Percentiles rank a stretch among this genome's conserved stretches.
Conservation (phyloP, 2,113 vertebrate genomes). For the Hypocryptadius cinnamomeus region DNA sequence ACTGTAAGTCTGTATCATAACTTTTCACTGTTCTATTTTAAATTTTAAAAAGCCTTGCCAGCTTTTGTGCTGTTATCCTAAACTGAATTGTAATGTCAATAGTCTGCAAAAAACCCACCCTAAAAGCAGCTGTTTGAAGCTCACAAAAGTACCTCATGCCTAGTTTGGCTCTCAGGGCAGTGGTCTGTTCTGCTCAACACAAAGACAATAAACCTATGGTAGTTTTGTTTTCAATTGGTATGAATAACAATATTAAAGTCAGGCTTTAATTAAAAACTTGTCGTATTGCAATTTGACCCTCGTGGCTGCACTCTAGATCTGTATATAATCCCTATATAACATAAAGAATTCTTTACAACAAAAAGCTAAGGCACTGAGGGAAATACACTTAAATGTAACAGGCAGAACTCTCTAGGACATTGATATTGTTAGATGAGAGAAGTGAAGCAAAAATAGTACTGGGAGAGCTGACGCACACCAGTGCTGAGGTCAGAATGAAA, state of each 20-base stretch:
- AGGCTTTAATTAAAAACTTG: not conserved
- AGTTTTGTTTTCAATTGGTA: not conserved
- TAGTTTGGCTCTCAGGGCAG: not conserved
- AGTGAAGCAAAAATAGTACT: constrained; percentile 49
- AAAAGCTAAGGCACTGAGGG: not conserved
- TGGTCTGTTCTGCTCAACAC: not conserved
- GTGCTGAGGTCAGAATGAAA: constrained; percentile 57
- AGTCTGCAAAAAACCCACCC: not conserved
- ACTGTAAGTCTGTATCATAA: not conserved
- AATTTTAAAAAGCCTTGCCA: not conserved
- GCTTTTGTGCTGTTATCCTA: not conserved
- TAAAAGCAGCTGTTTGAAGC: not conserved
- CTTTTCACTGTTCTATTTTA: not conserved
- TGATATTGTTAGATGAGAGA: constrained; percentile 50
- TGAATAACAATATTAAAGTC: not conserved
- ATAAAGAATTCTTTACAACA: not conserved
- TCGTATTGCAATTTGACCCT: not conserved
- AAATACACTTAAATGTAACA: constrained; percentile 6
- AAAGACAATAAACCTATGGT: not conserved
- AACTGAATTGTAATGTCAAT: not conserved
- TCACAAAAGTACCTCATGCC: not conserved
- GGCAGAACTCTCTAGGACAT: constrained; percentile 47
- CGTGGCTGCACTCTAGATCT: not conserved
- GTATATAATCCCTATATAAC: not conserved
- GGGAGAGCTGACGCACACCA: constrained; percentile 40